Evolutionary conservation across 2,888 invertebrate species (phyloP).

Genomic region (Dilophus febrilis): DNA sequence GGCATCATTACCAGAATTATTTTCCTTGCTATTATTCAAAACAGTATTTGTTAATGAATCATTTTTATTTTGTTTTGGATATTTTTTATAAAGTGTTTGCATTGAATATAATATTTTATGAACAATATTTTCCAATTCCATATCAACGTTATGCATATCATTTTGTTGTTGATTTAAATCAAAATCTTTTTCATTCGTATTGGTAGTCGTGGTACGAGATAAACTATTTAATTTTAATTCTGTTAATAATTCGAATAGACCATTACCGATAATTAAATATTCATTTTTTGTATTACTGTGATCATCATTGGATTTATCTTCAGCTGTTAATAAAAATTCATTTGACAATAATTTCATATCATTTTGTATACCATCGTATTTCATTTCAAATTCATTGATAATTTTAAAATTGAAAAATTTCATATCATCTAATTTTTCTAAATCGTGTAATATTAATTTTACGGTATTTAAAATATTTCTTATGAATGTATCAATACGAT

Average conservation of each 20-base stretch:
- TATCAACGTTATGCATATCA: constrained; percentile 16
- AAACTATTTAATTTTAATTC: too few relatives aligned
- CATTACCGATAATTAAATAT: not conserved
- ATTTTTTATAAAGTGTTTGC: constrained; percentile 41
- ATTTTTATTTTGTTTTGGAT: constrained; percentile 16
- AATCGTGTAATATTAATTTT: constrained; percentile 14
- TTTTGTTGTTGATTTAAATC: too few relatives aligned
- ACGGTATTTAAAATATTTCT: constrained; percentile 13
- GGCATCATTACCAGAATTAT: constrained; percentile 5
- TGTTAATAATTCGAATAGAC: not conserved
- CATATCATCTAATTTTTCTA: constrained; percentile 16
- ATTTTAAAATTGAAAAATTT: constrained; percentile 20
- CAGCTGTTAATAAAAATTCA: not conserved
- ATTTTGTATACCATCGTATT: constrained; percentile 4
- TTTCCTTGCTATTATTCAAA: not conserved
- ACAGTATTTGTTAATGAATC: constrained; percentile 6
- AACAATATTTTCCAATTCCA: constrained; percentile 32
- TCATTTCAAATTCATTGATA: constrained; percentile 8
- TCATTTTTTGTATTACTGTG: not conserved
- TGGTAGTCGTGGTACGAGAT: too few relatives aligned
- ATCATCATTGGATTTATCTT: too few relatives aligned
- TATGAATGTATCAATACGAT: not conserved
- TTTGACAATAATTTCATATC: not conserved
- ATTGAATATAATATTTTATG: constrained; percentile 36
- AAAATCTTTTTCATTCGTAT: too few relatives aligned